A percentile compares a stretch with the other conserved stretches of the same genome.
These are phyloP conservation scores for Danio rerio DNA, from an alignment of 2,113 vertebrate genomes.

Conservation along the genomic window GRCz12tu NC_133176.1:34363001-34363500, in stretches of 20 bases:
- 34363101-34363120: no score
- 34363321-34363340: neutral
- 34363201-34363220: neutral
- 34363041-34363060: constrained; percentile 15
- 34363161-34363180: neutral
- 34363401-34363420: no score
- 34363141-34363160: no score
- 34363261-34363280: no score
- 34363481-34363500: no score
- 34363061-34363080: constrained; percentile 38
- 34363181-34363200: neutral
- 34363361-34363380: no score
- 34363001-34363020: neutral
- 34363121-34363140: no score
- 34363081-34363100: neutral
- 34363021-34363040: constrained; percentile 31
- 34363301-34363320: neutral
- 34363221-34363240: neutral
- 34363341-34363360: no score
- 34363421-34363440: no score
- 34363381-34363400: no score
- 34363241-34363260: neutral
- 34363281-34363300: neutral
- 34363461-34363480: no score
- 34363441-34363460: no score